Evolutionary conservation across 2,888 invertebrate genomes (phyloP).

Genomic region (Papilio gigon): DNA sequence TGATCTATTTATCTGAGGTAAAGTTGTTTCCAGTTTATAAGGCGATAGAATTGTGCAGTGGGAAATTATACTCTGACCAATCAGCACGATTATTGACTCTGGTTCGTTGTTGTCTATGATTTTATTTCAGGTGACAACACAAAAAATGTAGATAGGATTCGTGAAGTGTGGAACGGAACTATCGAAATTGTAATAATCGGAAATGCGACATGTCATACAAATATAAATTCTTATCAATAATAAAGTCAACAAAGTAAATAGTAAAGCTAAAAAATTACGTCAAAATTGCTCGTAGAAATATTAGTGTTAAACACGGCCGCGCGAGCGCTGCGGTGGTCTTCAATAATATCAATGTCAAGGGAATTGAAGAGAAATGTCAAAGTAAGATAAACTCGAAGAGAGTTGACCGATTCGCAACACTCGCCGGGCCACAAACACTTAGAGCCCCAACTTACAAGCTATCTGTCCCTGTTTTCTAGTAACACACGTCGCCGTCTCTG

Average conservation of each 20-base stretch:
- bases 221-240: constrained; percentile 32
- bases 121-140: constrained; percentile 33
- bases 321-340: constrained; percentile 30
- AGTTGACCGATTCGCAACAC: background rate
- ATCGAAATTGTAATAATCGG: constrained; percentile 6
- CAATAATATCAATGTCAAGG: background rate
- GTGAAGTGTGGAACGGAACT: background rate
- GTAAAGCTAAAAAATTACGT: constrained; percentile 20
- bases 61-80: constrained; percentile 58
- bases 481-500: background rate
- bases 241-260: constrained; percentile 31
- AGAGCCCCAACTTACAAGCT: background rate
- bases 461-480: background rate
- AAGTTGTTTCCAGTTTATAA: background rate
- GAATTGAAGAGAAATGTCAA: constrained; percentile 9
- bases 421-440: background rate
- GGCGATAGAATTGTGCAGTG: constrained; percentile 53
- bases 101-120: constrained; percentile 67
- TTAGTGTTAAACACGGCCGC: constrained; percentile 27
- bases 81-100: constrained; percentile 59
- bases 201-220: constrained; percentile 24
- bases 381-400: background rate
- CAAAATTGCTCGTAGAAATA: constrained; percentile 10
- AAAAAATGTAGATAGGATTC: constrained; percentile 37
- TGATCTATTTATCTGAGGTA: constrained; percentile 20